A percentile compares a stretch with the other conserved stretches of the same genome.
These are phyloP conservation scores for Brachionus rotundiformis DNA, from an alignment of 1,140 invertebrate genomes.

Conservation along the genomic window DNA sequence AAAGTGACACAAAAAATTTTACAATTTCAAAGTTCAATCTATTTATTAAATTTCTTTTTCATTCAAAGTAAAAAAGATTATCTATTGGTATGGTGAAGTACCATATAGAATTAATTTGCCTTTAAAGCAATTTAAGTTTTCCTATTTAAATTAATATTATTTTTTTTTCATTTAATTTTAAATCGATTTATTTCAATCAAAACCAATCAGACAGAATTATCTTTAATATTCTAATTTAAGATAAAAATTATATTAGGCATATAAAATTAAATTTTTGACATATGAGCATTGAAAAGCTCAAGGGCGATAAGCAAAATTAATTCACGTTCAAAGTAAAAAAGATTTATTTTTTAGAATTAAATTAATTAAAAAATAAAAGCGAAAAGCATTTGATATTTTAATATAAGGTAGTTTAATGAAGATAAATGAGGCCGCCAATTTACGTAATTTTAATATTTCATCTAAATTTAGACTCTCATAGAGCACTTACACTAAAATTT, in stretches of 20 bases:
- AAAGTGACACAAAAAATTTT: too few species aligned
- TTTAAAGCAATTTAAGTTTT: too few species aligned
- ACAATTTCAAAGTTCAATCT: too few species aligned
- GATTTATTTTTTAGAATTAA: background rate
- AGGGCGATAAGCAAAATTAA: slow-evolving; percentile 7
- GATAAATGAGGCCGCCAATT: background rate
- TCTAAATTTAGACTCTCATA: slow-evolving; percentile 17
- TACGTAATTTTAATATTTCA: slow-evolving; percentile 39
- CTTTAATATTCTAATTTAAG: too few species aligned
- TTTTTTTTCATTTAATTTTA: too few species aligned
- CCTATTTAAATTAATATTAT: too few species aligned
- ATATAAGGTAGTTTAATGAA: background rate
- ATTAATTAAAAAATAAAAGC: background rate
- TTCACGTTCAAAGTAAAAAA: background rate
- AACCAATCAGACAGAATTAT: too few species aligned
- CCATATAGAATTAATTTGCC: too few species aligned
- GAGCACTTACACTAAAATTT: background rate
- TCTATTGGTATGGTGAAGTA: too few species aligned
- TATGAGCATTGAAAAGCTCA: background rate
- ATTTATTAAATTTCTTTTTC: too few species aligned
- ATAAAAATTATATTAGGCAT: background rate
- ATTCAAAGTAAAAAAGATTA: too few species aligned
- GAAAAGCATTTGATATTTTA: slow-evolving; percentile 32
- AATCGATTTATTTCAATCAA: too few species aligned
- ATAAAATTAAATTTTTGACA: background rate